phyloP scores from a whole-genome alignment of 2,888 invertebrate genomes.

The Eupsilia transversa region DNA sequence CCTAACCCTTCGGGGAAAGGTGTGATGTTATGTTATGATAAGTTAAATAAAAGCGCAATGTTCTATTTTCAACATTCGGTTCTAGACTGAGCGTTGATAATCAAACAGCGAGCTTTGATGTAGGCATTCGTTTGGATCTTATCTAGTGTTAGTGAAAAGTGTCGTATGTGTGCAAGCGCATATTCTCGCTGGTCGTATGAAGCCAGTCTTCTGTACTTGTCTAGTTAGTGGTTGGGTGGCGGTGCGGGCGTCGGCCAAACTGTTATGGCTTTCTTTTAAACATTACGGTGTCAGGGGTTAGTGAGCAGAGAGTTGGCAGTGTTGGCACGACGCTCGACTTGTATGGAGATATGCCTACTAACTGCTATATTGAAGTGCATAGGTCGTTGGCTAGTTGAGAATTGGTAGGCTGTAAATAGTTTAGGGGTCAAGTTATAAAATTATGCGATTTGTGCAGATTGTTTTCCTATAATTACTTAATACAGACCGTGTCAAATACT shows the following conservation, averaged over 20 bases:
- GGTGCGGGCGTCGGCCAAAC: conserved; percentile 55
- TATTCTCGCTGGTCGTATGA: neutral
- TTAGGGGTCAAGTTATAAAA: neutral
- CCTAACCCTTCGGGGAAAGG: too few relatives aligned
- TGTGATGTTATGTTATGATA: too few relatives aligned
- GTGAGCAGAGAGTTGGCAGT: conserved; percentile 46
- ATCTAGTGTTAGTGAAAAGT: too few relatives aligned
- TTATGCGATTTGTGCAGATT: neutral
- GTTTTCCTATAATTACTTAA: too few relatives aligned
- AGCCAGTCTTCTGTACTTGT: neutral
- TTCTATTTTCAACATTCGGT: neutral
- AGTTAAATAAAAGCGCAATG: neutral
- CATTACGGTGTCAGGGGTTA: conserved; percentile 46
- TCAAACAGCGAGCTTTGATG: neutral
- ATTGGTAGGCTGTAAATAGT: neutral
- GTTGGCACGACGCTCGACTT: conserved; percentile 51
- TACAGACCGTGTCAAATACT: neutral
- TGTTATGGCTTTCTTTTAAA: conserved; percentile 66
- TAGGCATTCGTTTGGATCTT: neutral
- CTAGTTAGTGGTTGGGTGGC: neutral
- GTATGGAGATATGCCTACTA: conserved; percentile 8
- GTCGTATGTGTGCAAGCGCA: too few relatives aligned
- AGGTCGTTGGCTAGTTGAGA: neutral
- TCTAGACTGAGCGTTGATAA: neutral
- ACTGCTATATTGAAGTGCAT: neutral